Base-by-base conservation (phyloP, 2,797 vertebrate species). In the Nasua narica region DNA sequence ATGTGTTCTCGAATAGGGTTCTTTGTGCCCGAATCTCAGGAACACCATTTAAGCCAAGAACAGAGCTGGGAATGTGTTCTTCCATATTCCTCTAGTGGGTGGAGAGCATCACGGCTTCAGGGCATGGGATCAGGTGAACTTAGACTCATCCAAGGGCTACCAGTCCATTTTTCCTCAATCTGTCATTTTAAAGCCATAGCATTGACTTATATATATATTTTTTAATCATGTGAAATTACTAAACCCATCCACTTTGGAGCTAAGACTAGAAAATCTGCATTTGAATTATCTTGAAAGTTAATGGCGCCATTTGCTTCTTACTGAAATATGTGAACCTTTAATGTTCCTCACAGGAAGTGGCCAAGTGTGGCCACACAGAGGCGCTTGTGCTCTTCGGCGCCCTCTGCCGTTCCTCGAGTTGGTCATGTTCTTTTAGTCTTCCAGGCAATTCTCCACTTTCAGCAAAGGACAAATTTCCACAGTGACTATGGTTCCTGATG, bases 251-350 rank as follows among this genome's bases (percentile, higher is more conserved):
- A 82, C 50, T 85, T 87, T 29, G 60, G 32, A 48, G 2, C 29
- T 77, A 50, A 65, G 48, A 46, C 91, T 91, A 67, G 27, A 83
- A 85, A 40, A 40, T 40, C 6, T 40, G 40, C 3, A 65, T 86
- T 35, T 56, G 48, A 94, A n/a, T 74, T 69, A 32, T 50, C 23
- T 62, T 79, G 48, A 43, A 67, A 69, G 10, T 35, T 54, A 21
- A 72, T 58, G 40, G 40, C 19, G 5, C 18, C n/a, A 81, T 50
- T 86, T 16, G 32, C 40, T 18, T 46, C 15, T 48, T 76, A n/a
- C 35, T 25, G 5, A 67, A 16, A 14, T 2, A 13, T 2, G 2
- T 0, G 3, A n/a, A 18, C 5, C 15, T 15, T 7, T 14, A 54
- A 27, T 43, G 32, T 9, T 14, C n/a, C n/a, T n/a, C n/a, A n/a